Conservation (phyloP, 2,113 vertebrate species). For the Apodemus speciosus region DNA sequence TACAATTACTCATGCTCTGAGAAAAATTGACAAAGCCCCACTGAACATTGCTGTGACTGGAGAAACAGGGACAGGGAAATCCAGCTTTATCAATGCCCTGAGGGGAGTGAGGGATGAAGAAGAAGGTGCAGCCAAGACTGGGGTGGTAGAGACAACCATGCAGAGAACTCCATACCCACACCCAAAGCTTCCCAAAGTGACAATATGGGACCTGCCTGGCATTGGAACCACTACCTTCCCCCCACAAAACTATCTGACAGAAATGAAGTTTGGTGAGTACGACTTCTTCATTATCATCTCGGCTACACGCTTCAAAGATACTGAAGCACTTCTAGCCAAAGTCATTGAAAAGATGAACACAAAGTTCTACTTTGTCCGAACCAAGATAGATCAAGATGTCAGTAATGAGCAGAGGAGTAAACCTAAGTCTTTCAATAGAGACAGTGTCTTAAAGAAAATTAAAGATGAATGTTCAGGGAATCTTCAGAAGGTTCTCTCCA, state of each 20-base stretch:
- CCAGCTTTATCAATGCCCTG: constrained; percentile 48
- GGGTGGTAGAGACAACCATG: background rate
- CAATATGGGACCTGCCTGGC: constrained; percentile 51
- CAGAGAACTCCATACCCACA: background rate
- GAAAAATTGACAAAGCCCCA: no score
- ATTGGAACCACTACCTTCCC: background rate
- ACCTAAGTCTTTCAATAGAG: background rate
- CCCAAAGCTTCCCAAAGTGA: background rate
- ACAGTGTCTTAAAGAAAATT: constrained; percentile 2
- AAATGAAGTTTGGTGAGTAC: constrained; percentile 17
- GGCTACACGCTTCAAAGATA: constrained; percentile 56
- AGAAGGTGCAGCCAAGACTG: background rate
- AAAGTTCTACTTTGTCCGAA: constrained; percentile 69
- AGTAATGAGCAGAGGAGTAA: fast-evolving
- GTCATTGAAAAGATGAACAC: constrained; percentile 60
- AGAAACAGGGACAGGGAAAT: constrained; percentile 6
- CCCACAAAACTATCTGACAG: constrained; percentile 3
- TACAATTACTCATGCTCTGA: no score
- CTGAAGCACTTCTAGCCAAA: constrained; percentile 59
- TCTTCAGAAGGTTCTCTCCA: background rate
- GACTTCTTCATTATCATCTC: constrained; percentile 76
- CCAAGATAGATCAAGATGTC: constrained; percentile 37
- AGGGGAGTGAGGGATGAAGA: background rate
- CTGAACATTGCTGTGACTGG: constrained; percentile 13
- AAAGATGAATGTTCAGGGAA: background rate